A percentile compares a stretch with the other conserved stretches of the same genome.
These are phyloP conservation scores for Peribatodes rhomboidaria DNA, from an alignment of 2,888 invertebrate species.

Conservation along the genomic window DNA sequence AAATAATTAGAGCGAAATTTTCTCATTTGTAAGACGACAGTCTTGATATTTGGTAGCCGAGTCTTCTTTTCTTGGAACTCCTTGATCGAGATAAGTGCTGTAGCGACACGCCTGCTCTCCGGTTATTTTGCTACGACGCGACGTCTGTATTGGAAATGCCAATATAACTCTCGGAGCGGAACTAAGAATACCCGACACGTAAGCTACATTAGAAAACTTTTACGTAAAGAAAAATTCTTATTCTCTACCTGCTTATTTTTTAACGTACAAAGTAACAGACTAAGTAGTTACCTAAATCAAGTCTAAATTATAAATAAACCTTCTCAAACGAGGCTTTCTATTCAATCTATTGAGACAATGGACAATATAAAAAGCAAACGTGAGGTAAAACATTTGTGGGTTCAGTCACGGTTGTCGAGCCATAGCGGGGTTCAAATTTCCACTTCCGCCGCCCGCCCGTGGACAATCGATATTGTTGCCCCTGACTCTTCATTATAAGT, in stretches of 20 bases:
- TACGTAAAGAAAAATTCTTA: background rate
- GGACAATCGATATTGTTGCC: slow-evolving; percentile 82
- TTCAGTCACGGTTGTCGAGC: slow-evolving; percentile 78
- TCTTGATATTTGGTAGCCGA: slow-evolving; percentile 85
- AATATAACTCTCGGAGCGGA: slow-evolving; percentile 31
- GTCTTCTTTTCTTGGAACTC: slow-evolving; percentile 80
- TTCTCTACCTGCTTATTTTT: background rate
- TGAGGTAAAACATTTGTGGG: slow-evolving; percentile 75
- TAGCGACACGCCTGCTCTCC: slow-evolving; percentile 79
- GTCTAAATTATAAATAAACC: slow-evolving; percentile 21
- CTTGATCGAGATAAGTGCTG: slow-evolving; percentile 79
- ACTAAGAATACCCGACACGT: slow-evolving; percentile 2
- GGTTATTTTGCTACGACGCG: slow-evolving; percentile 68
- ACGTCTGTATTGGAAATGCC: slow-evolving; percentile 59
- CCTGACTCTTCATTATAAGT: slow-evolving; percentile 75
- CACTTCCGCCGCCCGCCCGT: slow-evolving; percentile 80
- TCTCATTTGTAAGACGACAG: slow-evolving; percentile 86
- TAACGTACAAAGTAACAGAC: slow-evolving; percentile 10
- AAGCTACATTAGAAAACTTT: background rate
- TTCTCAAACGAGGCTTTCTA: slow-evolving; percentile 43
- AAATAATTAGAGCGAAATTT: slow-evolving; percentile 87
- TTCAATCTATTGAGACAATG: slow-evolving; percentile 48
- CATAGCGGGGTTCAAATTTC: slow-evolving; percentile 80
- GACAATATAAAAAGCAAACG: slow-evolving; percentile 61
- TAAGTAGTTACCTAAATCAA: slow-evolving; percentile 27